These are phyloP conservation scores for Papilio glaucus DNA, from an alignment of 1,140 invertebrate genomes.

Conservation along the genomic window DNA sequence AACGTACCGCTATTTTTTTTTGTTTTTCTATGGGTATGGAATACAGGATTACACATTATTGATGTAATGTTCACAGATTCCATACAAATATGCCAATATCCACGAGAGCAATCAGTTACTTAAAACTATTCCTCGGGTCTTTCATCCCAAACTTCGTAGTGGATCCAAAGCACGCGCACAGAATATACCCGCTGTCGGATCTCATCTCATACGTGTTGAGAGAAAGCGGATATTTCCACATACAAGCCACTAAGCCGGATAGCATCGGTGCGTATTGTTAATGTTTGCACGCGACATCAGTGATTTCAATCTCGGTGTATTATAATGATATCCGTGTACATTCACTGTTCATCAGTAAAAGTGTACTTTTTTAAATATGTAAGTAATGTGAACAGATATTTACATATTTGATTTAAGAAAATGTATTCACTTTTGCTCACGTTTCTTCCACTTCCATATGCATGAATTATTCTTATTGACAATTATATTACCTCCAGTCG, in stretches of 20 bases:
- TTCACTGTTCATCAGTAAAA: not conserved
- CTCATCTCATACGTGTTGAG: slow-evolving; percentile 82
- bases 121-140: slow-evolving; percentile 84
- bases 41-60: no score
- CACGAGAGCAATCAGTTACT: slow-evolving; percentile 58
- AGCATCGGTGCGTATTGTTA: slow-evolving; percentile 88
- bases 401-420: not conserved
- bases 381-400: not conserved
- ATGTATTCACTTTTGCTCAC: no score
- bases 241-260: slow-evolving; percentile 96
- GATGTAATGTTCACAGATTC: slow-evolving; percentile 70
- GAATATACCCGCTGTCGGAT: slow-evolving; percentile 85
- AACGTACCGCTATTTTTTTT: no score
- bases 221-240: slow-evolving; percentile 92
- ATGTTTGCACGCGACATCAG: not conserved
- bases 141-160: slow-evolving; percentile 76
- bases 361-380: not conserved
- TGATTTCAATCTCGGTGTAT: not conserved
- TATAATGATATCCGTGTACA: not conserved
- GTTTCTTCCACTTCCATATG: no score
- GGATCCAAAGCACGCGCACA: slow-evolving; percentile 82
- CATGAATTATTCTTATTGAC: no score
- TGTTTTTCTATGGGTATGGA: no score
- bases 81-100: slow-evolving; percentile 87
- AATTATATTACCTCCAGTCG: no score